Evolutionary conservation across 2,888 invertebrate species (phyloP).

Genomic region (Congeria kusceri): DNA sequence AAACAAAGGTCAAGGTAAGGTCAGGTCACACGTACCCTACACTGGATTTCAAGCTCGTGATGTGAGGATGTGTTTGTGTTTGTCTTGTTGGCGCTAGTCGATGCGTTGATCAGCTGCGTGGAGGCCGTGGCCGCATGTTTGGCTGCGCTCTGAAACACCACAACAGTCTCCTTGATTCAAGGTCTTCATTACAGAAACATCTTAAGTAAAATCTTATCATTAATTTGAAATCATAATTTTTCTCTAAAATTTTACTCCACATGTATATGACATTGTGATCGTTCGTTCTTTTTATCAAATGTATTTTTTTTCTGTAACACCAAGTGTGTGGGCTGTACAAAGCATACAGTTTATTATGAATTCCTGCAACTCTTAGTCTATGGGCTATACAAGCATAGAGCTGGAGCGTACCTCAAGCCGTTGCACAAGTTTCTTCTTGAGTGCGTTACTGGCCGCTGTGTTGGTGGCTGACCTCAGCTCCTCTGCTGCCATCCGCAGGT

Average conservation of each 20-base stretch:
- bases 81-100: conserved; percentile 92
- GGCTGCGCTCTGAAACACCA: conserved; percentile 87
- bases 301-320: no score
- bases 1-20: no score
- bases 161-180: no score
- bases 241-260: no score
- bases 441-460: conserved; percentile 93
- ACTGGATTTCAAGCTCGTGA: conserved; percentile 91
- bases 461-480: conserved; percentile 95
- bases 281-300: no score
- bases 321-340: no score
- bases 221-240: no score
- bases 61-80: conserved; percentile 88
- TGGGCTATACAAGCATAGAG: background rate
- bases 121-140: conserved; percentile 94
- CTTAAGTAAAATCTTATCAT: no score
- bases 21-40: conserved; percentile 85
- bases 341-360: no score
- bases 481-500: conserved; percentile 95
- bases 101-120: conserved; percentile 95
- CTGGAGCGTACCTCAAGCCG: conserved; percentile 86
- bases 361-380: no score
- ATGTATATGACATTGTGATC: no score
- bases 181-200: no score
- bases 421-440: conserved; percentile 90